A percentile compares a stretch with the other conserved stretches of the same genome.
Conservation (phyloP, 1,140 invertebrate genomes). For the Melanaphis sacchari region DNA sequence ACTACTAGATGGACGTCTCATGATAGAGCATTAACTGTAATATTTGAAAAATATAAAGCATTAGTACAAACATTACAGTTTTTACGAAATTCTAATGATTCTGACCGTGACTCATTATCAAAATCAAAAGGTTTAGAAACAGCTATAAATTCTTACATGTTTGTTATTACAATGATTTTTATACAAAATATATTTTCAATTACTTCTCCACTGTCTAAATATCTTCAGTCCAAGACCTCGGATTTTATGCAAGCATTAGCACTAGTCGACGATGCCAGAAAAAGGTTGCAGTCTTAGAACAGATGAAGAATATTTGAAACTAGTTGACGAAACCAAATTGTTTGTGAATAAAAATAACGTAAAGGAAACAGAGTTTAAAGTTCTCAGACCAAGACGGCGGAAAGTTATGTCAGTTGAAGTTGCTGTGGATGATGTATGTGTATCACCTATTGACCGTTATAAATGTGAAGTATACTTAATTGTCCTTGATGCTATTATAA, state of each 20-base stretch:
- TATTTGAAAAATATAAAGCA: constrained; percentile 18
- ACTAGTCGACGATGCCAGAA: background rate
- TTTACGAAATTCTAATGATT: background rate
- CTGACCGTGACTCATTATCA: background rate
- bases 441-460: no score
- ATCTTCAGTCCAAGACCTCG: no score
- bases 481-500: background rate
- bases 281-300: background rate
- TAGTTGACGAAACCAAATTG: background rate
- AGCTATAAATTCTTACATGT: no score
- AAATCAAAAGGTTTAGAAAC: background rate
- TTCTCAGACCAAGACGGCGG: background rate
- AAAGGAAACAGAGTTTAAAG: background rate
- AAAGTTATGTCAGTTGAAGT: no score
- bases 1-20: background rate
- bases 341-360: background rate
- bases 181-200: no score
- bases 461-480: no score
- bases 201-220: no score
- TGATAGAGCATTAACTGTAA: constrained; percentile 11
- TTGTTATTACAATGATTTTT: no score
- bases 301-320: background rate
- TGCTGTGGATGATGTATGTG: no score
- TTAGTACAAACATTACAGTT: background rate
- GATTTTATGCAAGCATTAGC: no score